Percentiles rank a stretch among this genome's conserved stretches.
phyloP scores from a whole-genome alignment of 2,113 vertebrate species.

The Esox niger region DNA sequence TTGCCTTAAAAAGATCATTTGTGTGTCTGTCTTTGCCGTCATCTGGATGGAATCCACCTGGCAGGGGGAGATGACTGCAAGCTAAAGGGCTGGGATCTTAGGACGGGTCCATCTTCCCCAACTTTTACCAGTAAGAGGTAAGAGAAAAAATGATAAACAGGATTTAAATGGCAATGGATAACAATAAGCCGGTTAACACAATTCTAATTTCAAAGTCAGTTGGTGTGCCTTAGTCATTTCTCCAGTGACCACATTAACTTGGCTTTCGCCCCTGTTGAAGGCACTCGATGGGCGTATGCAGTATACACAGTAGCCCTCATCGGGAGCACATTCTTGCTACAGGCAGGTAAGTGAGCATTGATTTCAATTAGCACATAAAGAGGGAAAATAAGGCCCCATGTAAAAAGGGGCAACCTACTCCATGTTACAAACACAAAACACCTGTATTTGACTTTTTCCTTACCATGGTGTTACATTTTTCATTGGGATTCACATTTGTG shows the following conservation, averaged over 20 bases:
- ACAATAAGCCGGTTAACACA: background rate
- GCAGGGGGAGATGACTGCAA: slow-evolving; percentile 94
- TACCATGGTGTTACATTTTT: too few relatives aligned
- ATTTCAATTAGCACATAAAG: too few relatives aligned
- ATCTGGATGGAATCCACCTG: slow-evolving; percentile 56
- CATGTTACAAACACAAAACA: too few relatives aligned
- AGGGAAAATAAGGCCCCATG: too few relatives aligned
- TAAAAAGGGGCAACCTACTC: too few relatives aligned
- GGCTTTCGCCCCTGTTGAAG: slow-evolving; percentile 59
- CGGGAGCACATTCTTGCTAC: slow-evolving; percentile 85
- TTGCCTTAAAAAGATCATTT: too few relatives aligned
- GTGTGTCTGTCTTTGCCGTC: background rate
- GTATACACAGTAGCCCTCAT: slow-evolving; percentile 88
- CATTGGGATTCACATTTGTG: too few relatives aligned
- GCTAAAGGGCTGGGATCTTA: slow-evolving; percentile 90
- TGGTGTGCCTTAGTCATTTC: background rate
- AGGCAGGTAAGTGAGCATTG: slow-evolving; percentile 78
- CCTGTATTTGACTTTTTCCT: too few relatives aligned
- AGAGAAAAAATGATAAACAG: too few relatives aligned
- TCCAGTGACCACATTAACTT: background rate
- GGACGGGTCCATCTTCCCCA: slow-evolving; percentile 59
- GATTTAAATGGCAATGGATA: background rate
- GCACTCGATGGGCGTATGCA: slow-evolving; percentile 94
- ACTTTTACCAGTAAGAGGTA: slow-evolving; percentile 85
- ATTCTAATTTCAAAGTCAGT: background rate